These are phyloP conservation scores for Mystacides longicornis DNA, from an alignment of 2,888 invertebrate genomes.

Conservation along the genomic window DNA sequence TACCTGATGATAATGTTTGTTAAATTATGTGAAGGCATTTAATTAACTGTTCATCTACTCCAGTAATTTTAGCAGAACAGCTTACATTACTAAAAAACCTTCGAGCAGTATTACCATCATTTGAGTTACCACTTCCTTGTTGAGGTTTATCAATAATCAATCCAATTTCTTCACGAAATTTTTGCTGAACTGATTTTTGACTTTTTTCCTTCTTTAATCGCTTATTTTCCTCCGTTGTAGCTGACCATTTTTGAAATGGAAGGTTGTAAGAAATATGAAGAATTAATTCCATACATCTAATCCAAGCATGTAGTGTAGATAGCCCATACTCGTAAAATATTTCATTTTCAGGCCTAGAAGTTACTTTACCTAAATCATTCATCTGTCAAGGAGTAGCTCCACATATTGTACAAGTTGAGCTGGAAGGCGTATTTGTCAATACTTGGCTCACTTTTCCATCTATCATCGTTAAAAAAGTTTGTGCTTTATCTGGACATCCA, in stretches of 20 bases:
- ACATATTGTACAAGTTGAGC: conserved; percentile 20
- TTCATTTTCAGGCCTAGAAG: conserved; percentile 14
- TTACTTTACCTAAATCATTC: conserved; percentile 23
- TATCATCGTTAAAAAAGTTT: conserved; percentile 28
- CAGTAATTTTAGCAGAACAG: no score
- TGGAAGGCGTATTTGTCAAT: conserved; percentile 22
- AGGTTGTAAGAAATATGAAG: conserved; percentile 24
- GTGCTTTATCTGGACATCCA: no score
- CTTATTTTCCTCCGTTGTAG: conserved; percentile 4
- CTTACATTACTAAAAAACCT: no score
- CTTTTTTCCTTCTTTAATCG: not conserved
- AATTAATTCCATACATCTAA: conserved; percentile 22
- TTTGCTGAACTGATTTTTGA: no score
- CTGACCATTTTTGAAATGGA: conserved; percentile 14
- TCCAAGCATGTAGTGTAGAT: conserved; percentile 26
- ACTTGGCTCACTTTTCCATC: conserved; percentile 26
- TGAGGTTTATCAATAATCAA: no score
- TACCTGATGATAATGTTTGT: no score
- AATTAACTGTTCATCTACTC: no score
- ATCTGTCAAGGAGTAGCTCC: conserved; percentile 25
- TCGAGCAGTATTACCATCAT: no score
- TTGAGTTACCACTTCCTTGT: no score
- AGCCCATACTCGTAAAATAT: conserved; percentile 25
- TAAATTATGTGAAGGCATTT: no score
- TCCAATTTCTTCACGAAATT: no score